Conservation (phyloP, 1,140 invertebrate species). For the Eulimnadia texana region DNA sequence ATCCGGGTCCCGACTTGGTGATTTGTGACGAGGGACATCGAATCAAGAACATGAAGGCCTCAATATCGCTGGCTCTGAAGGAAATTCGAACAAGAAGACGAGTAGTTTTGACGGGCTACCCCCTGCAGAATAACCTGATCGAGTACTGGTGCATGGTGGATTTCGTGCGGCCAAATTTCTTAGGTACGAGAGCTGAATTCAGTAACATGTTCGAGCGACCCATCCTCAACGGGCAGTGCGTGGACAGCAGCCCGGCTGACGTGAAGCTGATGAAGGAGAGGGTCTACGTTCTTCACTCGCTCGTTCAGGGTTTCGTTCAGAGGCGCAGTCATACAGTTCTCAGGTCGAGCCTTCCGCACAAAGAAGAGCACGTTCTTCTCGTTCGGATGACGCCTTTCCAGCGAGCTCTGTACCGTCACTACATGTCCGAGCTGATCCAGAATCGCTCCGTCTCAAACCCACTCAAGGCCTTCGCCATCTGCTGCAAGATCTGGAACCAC, state of each 20-base stretch:
- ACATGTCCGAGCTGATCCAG: slow-evolving; percentile 80
- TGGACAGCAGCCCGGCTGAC: slow-evolving; percentile 79
- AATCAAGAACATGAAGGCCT: slow-evolving; percentile 91
- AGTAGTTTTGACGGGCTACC: slow-evolving; percentile 86
- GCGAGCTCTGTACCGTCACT: slow-evolving; percentile 69
- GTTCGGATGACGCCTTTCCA: slow-evolving; percentile 77
- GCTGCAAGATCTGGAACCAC: slow-evolving; percentile 99
- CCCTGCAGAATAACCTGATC: slow-evolving; percentile 86
- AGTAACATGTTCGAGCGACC: slow-evolving; percentile 91
- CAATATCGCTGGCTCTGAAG: slow-evolving; percentile 80
- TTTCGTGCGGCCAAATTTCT: slow-evolving; percentile 83
- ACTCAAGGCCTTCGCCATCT: slow-evolving; percentile 92
- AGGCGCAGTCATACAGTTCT: slow-evolving; percentile 74
- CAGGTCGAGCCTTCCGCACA: slow-evolving; percentile 68
- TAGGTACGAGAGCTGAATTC: slow-evolving; percentile 82
- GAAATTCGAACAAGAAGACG: slow-evolving; percentile 77
- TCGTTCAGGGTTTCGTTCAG: slow-evolving; percentile 85
- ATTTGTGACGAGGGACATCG: slow-evolving; percentile 92
- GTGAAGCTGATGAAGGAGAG: slow-evolving; percentile 75
- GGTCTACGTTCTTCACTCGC: slow-evolving; percentile 74
- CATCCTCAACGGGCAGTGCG: slow-evolving; percentile 87
- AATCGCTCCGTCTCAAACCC: slow-evolving; percentile 82
- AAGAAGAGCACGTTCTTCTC: slow-evolving; percentile 81
- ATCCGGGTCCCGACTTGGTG: slow-evolving; percentile 84
- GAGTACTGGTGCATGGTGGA: slow-evolving; percentile 98